phyloP scores from a whole-genome alignment of 2,797 vertebrate genomes.

The Anniella stebbinsi region DNA sequence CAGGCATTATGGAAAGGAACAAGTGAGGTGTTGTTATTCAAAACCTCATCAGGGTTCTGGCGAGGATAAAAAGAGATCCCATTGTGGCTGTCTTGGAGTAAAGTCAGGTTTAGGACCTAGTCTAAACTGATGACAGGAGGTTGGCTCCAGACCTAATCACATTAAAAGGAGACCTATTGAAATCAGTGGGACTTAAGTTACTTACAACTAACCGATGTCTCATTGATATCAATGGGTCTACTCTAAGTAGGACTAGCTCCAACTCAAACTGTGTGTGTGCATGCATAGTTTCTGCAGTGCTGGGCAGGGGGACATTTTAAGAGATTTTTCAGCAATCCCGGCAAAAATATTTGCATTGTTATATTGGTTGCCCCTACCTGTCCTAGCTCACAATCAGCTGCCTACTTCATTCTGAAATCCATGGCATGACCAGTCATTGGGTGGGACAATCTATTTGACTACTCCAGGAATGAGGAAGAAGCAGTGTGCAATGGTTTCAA shows the following conservation, averaged over 20 bases:
- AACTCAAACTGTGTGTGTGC: neutral
- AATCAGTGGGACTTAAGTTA: neutral
- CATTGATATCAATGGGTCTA: neutral
- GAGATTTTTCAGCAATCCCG: neutral
- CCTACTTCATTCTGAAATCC: neutral
- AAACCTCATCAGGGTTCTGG: neutral
- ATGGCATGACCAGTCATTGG: neutral
- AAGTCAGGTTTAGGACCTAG: neutral
- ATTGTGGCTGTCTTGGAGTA: neutral
- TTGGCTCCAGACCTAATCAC: neutral
- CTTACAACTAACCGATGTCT: no score
- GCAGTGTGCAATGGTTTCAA: no score
- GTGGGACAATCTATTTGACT: no score
- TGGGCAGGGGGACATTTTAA: neutral
- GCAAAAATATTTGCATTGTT: neutral
- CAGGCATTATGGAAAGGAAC: neutral
- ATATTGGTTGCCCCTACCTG: neutral
- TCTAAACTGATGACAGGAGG: neutral
- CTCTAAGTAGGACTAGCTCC: neutral
- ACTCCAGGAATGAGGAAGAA: no score
- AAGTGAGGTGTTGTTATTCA: neutral
- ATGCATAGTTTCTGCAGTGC: no score
- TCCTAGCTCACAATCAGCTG: no score
- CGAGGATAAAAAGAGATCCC: neutral
- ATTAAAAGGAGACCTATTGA: neutral